Evolutionary conservation across 2,113 vertebrate species (phyloP), one percentile per base, ranked within the genome.

Genomic region (Chionodraco myersi): DNA sequence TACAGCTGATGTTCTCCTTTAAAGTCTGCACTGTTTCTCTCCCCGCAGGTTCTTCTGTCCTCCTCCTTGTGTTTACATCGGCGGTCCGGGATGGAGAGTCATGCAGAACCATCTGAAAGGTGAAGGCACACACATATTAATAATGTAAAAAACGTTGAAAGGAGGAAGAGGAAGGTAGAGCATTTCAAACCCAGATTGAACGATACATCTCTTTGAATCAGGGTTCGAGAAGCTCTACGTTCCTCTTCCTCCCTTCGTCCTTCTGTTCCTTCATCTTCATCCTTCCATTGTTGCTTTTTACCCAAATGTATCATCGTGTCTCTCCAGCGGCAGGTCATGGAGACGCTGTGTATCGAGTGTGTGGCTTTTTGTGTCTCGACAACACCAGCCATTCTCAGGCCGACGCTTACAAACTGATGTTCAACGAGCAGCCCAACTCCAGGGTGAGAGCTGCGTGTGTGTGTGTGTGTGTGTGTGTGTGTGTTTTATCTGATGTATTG

Each of bases 311-410:
- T 41, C 36, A 7, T 56, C 4, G 6, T 63, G 10, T 14, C n/a
- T 3, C 10, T 75, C 36, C 60, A 96, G 96, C 86, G 1, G 93
- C 89, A 21, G 96, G 95, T 54, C 59, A 86, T 0, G 93, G 92
- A n/a, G 96, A 97, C 60, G 71, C 89, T 0, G 93, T 93, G 14
- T 92, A 94, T 85, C 90, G 62, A 0, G 79, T 97, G 56, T 95
- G 94, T 26, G 97, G 97, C 0, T 98, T 97, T 94, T 98, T 99
- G 96, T 96, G 96, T 79, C 94, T 99, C 92, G 97, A 99, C 92
- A 96, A 93, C 60, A 91, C 94, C 62, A 91, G 92, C 21, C 96
- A 94, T 85, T 94, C 94, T 67, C 95, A 95, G 72, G 84, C 93
- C 15, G 97, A 98, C 86, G 84, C 94, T 0, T 96, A 97, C 92